Base-by-base conservation (phyloP, 1,140 invertebrate genomes). In the Laupala kohalensis region DNA sequence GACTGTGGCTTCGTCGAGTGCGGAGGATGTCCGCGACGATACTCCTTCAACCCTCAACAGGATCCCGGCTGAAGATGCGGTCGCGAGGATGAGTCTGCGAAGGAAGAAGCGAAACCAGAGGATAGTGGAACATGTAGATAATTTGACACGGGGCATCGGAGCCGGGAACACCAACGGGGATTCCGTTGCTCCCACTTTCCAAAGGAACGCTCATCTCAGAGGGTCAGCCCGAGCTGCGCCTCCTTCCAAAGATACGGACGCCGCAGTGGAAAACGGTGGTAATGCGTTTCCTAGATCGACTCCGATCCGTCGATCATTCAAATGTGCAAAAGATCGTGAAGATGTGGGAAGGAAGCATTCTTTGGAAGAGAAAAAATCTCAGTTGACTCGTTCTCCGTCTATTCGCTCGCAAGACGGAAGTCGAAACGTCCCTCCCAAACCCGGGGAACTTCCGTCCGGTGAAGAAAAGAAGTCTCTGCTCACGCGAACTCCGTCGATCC, bases 131-230 rank as follows among this genome's bases (percentile, higher is more conserved):
- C 64, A 69, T 37, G n/a, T 71, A 73, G 27, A 73, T 3, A 74
- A 27, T 71, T 70, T n/a, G 77, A 79, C 13, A 81, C 80, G 9
- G n/a, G 37, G 53, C 6, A n/a, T 6, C 30, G n/a, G n/a, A n/a
- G 15, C 53, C 53, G 0, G 15, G 29, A 76, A 13, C 80, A 9
- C 28, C 1, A 9, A 4, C 29, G 27, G 25, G 6, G 64, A n/a
- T 23, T 19, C 19, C 19, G 19, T 62, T 62, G n/a, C 64, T 1
- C 64, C 1, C 12, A 12, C 64, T 23, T 25, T 65, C 64, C 25
- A n/a, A 6, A 19, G n/a, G n/a, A 9, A 9, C 25, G n/a, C 12
- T 23, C 1, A 12, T 4, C 12, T 23, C 6, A 12, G n/a, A 6
- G n/a, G n/a, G 1, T 65, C 64, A 9, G 13, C 23, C 64, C 9